Base-by-base conservation (phyloP, 2,113 vertebrate genomes). In the Tetraodon nigroviridis region DNA sequence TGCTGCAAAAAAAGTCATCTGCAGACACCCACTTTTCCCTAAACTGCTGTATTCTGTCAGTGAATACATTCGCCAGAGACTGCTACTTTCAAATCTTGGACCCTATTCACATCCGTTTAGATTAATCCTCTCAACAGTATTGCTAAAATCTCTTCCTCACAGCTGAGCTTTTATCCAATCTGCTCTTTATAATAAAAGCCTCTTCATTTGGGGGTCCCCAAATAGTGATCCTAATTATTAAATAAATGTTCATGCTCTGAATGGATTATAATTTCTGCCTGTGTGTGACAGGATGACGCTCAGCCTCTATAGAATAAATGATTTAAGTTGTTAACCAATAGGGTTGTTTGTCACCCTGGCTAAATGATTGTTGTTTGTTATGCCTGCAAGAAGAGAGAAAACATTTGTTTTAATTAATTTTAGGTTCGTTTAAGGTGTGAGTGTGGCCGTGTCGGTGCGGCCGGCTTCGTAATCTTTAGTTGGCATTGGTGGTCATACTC, bases 161-260 rank as follows among this genome's bases (percentile, higher is more conserved):
- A 51, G 69, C 71, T n/a, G 11, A 46, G 64, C 71, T 29, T 65
- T 61, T 55, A 83, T 78, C 70, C 80, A 81, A 59, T 68, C 67
- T 64, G 64, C 59, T 72, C 63, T 69, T 78, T 66, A 50, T 42
- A 56, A 73, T 37, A 69, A 70, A 73, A 64, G 48, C 54, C 32
- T 42, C 46, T n/a, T 46, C 41, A 3, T 22, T 61, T 74, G 65
- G 52, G 52, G 52, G 64, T 41, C 64, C 55, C 80, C 69, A 75
- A 81, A 80, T 71, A 81, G 69, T 46, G 56, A 73, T 61, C 55
- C 75, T 71, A 64, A 62, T 44, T 62, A 50, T 51, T 51, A 66
- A 82, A 81, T 81, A 32, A 75, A 32, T 17, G 1, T 51, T 57
- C 55, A 19, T 21, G 29, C 10, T 69, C 46, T 64, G 60, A 73